Base-by-base conservation (phyloP, 2,113 vertebrate species). In the Carlito syrichta region DNA sequence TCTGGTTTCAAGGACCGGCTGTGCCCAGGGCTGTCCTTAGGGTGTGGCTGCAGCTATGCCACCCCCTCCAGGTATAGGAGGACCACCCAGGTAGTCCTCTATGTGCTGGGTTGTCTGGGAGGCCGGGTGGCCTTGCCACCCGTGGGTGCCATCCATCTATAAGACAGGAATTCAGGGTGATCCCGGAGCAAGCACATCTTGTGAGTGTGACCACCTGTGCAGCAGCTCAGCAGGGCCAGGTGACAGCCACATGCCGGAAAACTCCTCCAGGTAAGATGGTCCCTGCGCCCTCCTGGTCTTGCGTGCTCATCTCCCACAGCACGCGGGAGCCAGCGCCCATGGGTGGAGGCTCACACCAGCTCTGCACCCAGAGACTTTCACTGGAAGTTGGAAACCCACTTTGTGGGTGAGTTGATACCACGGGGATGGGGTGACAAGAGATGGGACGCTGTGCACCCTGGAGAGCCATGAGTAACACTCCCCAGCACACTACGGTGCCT, bases 401-500 rank as follows among this genome's bases (percentile, higher is more conserved):
- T 25, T 13, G n/a, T 9, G 25, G 16, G 45, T 43, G 45, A 76
- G 74, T n/a, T n/a, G n/a, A n/a, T n/a, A n/a, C n/a, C n/a, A n/a
- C n/a, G n/a, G n/a, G n/a, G n/a, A n/a, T n/a, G n/a, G n/a, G n/a
- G n/a, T n/a, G n/a, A n/a, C n/a, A n/a, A n/a, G n/a, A n/a, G n/a
- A n/a, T n/a, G n/a, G n/a, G n/a, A n/a, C n/a, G n/a, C n/a, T n/a
- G n/a, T n/a, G n/a, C n/a, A n/a, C n/a, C n/a, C n/a, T n/a, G n/a
- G n/a, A n/a, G n/a, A n/a, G n/a, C n/a, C n/a, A n/a, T n/a, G n/a
- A n/a, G n/a, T n/a, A n/a, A 38, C 58, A 8, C 3, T 38, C 23
- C 25, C 58, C 23, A 20, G 17, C 17, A 10, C 8, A 0, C 14
- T 27, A 1, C 2, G 1, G 17, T 1, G 58, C 35, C 45, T 7